Base-by-base conservation (phyloP, 2,888 invertebrate species). In the Urechis unicinctus region DNA sequence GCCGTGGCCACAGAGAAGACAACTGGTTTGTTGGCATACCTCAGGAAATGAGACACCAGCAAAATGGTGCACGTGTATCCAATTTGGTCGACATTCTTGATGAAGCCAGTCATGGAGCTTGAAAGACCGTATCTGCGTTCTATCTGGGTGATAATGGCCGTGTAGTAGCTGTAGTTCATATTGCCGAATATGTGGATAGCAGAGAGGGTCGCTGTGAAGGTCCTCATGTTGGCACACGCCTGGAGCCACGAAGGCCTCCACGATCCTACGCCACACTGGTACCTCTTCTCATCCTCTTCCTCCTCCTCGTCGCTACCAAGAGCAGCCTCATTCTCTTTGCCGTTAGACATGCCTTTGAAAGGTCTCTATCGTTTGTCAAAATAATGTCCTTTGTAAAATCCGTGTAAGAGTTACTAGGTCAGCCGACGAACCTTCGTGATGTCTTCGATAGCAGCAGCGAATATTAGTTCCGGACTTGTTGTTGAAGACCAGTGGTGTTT, bases 31-130 rank as follows among this genome's bases (percentile, higher is more conserved):
- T 63, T 62, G 30, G 57, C 26, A 29, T 61, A 52, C 6, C 63
- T 55, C n/a, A 48, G 56, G 44, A 66, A 68, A 50, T 69, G 66
- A 42, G 63, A 57, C 42, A 68, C 46, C 4, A 67, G 45, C 1
- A 69, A 58, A 9, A 68, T 67, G 2, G 63, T 60, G 3, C 54
- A 22, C 51, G 71, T 56, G 58, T 64, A 71, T 31, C 71, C 70
- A n/a, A 71, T 62, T 56, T 72, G 70, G 55, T 72, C 71, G 56
- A 68, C 67, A 50, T 67, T 67, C 60, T 71, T 63, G 6, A 72
- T 56, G 24, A 71, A 57, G 1, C 72, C 72, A 2, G 66, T 65
- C 48, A 68, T 62, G 13, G 68, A 62, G 57, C 68, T 69, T 58
- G 67, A 68, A 42, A 72, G 63, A 6, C 70, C 69, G 56, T 68